phyloP scores from a whole-genome alignment of 1,140 invertebrate species.

The Apis florea region DNA sequence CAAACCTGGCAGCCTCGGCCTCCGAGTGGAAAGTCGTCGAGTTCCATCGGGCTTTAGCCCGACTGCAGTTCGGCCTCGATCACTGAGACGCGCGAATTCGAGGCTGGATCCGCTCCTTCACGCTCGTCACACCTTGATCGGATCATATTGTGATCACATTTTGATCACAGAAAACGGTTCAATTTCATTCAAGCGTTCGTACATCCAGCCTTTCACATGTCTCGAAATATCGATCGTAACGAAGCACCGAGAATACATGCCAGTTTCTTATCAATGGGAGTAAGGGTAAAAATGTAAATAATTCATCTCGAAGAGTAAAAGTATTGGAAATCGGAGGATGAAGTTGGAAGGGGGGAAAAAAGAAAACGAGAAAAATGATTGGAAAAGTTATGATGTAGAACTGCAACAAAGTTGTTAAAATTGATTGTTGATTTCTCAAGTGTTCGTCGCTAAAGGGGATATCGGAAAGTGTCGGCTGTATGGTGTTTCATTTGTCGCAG shows the following conservation, averaged over 20 bases:
- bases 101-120: slow-evolving; percentile 46
- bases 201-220: neutral
- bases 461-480: neutral
- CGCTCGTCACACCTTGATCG: neutral
- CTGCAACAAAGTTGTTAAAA: too few relatives aligned
- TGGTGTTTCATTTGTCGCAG: neutral
- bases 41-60: slow-evolving; percentile 74
- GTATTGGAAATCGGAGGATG: neutral
- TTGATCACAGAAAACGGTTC: slow-evolving; percentile 39
- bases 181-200: neutral
- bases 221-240: neutral
- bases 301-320: neutral
- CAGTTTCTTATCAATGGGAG: neutral
- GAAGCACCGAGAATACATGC: neutral
- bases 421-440: neutral
- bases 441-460: slow-evolving; percentile 19
- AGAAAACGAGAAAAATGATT: too few relatives aligned
- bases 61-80: slow-evolving; percentile 79
- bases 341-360: neutral
- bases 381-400: too few relatives aligned
- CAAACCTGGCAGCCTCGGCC: slow-evolving; percentile 72
- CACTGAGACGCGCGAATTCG: slow-evolving; percentile 71
- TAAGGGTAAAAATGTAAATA: neutral
- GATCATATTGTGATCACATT: slow-evolving; percentile 15
- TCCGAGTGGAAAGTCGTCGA: slow-evolving; percentile 65